Base-by-base conservation (phyloP, 2,797 vertebrate genomes). In the Lindbergichthys nudifrons region DNA sequence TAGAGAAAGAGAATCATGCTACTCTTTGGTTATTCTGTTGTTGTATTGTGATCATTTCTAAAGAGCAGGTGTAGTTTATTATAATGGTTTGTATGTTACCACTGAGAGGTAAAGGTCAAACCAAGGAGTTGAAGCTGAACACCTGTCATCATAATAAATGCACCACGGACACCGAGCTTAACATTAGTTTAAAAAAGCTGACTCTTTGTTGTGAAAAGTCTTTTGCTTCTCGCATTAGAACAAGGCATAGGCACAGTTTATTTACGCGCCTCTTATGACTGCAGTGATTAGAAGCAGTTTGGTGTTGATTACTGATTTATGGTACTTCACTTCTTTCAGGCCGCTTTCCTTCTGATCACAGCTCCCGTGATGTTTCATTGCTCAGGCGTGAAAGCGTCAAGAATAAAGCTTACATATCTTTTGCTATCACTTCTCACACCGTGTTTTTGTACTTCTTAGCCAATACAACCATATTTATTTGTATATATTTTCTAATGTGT, bases 281-380 rank as follows among this genome's bases (percentile, higher is more conserved):
- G 2, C 59, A 42, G 19, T 52, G 56, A 77, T 75, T 63, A n/a
- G 2, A 59, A 15, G 30, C 46, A 39, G 26, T 67, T 69, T 32
- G 41, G 43, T 56, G 57, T 75, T 72, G 65, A 78, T 80, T 76
- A n/a, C 48, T 69, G 64, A 65, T 76, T 77, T 36, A 36, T 73
- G 19, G 51, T n/a, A 19, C 58, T 63, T 79, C 2, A n/a, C 19
- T 75, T 61, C 53, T 58, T 62, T 16, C 30, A 26, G 4, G 15
- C 30, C 47, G 36, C 52, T 16, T 48, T 60, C 39, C 3, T 58
- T 45, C 66, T 73, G 53, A 77, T 77, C 51, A 50, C 68, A 56
- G 56, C 26, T 75, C 36, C 36, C 15, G 6, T 64, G 42, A n/a
- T 14, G 42, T 41, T 26, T 43, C 51, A 50, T 50, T 19, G n/a